Evolutionary conservation across 2,797 vertebrate genomes (phyloP).

Genomic region (Dendrocincla tyrannina): DNA sequence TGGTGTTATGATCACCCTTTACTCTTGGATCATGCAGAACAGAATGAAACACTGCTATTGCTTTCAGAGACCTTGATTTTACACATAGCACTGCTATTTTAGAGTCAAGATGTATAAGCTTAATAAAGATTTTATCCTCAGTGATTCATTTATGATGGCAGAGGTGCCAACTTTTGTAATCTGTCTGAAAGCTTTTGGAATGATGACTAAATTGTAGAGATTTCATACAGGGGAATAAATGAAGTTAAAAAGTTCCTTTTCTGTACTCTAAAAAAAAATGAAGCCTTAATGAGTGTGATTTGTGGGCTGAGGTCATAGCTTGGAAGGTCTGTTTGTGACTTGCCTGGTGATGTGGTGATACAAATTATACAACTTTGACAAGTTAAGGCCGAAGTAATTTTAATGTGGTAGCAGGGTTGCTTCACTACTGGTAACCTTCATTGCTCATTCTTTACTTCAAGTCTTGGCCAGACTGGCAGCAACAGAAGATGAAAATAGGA

Average conservation of each 20-base stretch:
- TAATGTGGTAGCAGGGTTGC: neutral
- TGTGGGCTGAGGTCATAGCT: constrained; percentile 23
- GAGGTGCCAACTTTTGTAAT: constrained; percentile 21
- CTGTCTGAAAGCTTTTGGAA: neutral
- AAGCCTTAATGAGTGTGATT: neutral
- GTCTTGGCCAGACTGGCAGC: constrained; percentile 32
- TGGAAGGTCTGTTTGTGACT: constrained; percentile 21
- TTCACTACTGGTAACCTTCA: neutral
- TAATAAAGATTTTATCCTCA: constrained; percentile 4
- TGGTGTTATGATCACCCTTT: neutral
- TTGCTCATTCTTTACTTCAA: neutral
- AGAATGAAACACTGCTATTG: neutral
- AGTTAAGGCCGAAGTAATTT: neutral
- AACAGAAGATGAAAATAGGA: neutral
- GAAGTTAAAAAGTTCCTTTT: neutral
- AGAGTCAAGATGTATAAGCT: neutral
- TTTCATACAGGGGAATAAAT: neutral
- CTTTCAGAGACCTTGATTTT: neutral
- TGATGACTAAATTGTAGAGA: neutral
- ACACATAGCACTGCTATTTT: neutral
- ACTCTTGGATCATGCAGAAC: neutral
- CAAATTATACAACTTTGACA: constrained; percentile 17
- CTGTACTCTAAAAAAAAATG: neutral
- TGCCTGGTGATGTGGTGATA: neutral
- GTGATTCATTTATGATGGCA: constrained; percentile 1